Base-by-base conservation (phyloP, 2,888 invertebrate species). In the Eupithecia vulgata region DNA sequence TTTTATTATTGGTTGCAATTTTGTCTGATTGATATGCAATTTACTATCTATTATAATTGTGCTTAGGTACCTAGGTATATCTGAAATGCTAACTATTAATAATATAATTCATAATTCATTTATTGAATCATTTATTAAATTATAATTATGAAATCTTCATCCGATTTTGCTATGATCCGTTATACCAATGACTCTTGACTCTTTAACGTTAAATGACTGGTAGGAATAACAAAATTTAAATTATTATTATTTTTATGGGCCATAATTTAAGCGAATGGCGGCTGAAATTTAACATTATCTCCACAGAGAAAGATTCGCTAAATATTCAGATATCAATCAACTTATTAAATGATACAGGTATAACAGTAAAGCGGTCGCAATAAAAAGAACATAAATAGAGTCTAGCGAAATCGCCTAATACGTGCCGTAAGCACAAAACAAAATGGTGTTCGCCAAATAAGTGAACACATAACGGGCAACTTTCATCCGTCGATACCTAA, bases 401-500 rank as follows among this genome's bases (percentile, higher is more conserved):
- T 25, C 35, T 52, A 67, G 21, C 37, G 37, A 48, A 67, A 65
- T 65, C 57, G 25, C 57, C 57, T 57, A 13, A 57, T 57, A 57
- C 57, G 57, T 57, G 25, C 21, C 25, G 12, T 57, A 10, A 25
- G 42, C 40, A 42, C n/a, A 64, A 35, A 75, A 72, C 66, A 64
- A 67, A 75, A 71, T 71, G 52, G 73, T 61, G 79, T 77, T 75
- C 71, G 73, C 78, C 79, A 84, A 83, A 82, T 81, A 82, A 81
- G 81, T 81, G 73, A 66, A 57, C 76, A 78, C 30, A 35, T 82
- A 85, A 85, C 86, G 82, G 86, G 35, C 0, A 67, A 72, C 76
- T 80, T 83, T 82, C 81, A 81, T 81, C 76, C 67, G 72, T 72
- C 73, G 74, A 80, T 77, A 42, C 65, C 65, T 65, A 79, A 79